phyloP scores from a whole-genome alignment of 2,797 vertebrate genomes.

The Dicrostonyx torquatus region DNA sequence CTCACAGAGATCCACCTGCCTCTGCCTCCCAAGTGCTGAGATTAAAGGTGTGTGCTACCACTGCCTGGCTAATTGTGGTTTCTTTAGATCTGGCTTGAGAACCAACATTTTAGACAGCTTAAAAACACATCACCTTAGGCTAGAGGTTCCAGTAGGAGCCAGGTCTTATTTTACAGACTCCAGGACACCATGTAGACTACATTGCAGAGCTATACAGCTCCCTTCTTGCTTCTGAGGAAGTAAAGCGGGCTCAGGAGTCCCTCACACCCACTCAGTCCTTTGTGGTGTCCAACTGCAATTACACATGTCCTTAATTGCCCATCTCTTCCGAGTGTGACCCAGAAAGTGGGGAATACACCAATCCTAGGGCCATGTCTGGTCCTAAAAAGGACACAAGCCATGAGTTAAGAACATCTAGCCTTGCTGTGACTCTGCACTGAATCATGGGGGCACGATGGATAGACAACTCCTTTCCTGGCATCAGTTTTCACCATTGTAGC shows the following conservation, averaged over 20 bases:
- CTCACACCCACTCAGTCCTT: neutral
- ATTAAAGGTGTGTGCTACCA: too few species aligned
- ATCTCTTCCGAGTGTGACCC: neutral
- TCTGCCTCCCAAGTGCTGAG: too few species aligned
- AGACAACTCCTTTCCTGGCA: neutral
- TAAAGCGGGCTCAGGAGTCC: neutral
- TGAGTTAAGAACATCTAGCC: neutral
- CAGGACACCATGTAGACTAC: rapidly evolving
- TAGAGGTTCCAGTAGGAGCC: rapidly evolving
- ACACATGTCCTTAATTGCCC: neutral
- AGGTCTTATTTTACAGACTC: neutral
- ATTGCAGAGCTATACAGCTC: neutral
- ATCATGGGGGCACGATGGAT: neutral
- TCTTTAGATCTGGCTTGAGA: neutral
- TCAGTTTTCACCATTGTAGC: neutral
- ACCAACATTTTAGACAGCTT: neutral
- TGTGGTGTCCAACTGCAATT: neutral
- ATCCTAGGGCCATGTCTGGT: neutral
- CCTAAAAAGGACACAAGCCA: too few species aligned
- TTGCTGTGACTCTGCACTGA: neutral
- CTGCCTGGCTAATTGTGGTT: rapidly evolving
- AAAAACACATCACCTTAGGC: rapidly evolving
- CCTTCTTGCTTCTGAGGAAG: too few species aligned
- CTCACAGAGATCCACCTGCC: too few species aligned
- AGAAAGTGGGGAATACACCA: neutral